A percentile compares a stretch with the other conserved stretches of the same genome.
These are phyloP conservation scores for Physeter macrocephalus DNA, from an alignment of 2,113 vertebrate species.

Conservation along the genomic window DNA sequence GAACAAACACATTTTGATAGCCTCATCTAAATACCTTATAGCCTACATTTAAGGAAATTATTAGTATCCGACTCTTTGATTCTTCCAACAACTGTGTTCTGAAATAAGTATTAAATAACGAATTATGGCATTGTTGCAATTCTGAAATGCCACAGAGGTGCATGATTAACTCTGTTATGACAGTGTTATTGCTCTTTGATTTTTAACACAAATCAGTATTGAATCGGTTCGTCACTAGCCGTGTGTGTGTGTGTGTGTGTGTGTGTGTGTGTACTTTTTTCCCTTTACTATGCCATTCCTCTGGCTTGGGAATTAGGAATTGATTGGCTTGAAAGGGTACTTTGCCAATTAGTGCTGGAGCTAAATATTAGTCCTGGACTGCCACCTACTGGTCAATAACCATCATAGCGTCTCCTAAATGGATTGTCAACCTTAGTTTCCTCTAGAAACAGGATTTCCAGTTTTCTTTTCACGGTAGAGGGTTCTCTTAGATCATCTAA, in stretches of 20 bases:
- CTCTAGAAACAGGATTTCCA: neutral
- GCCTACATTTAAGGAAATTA: neutral
- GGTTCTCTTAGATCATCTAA: neutral
- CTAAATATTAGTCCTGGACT: conserved; percentile 54
- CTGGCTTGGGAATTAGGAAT: neutral
- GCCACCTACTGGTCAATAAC: conserved; percentile 49
- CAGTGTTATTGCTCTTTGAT: neutral
- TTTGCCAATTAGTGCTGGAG: neutral
- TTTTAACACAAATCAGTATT: neutral
- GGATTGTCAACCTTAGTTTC: neutral
- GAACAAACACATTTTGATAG: neutral
- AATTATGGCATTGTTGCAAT: neutral
- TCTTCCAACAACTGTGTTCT: neutral
- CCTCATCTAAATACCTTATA: neutral
- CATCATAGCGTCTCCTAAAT: neutral
- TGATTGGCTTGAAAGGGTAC: neutral
- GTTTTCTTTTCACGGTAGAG: neutral
- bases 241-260: neutral
- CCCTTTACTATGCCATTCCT: neutral
- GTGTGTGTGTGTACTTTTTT: neutral
- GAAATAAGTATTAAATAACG: neutral
- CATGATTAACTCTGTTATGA: neutral
- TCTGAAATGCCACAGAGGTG: neutral
- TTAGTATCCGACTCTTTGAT: neutral
- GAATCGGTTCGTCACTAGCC: neutral